Evolutionary conservation across 1,140 invertebrate species (phyloP), one percentile per base, ranked within the genome.

Genomic region (Halictus rubicundus): DNA sequence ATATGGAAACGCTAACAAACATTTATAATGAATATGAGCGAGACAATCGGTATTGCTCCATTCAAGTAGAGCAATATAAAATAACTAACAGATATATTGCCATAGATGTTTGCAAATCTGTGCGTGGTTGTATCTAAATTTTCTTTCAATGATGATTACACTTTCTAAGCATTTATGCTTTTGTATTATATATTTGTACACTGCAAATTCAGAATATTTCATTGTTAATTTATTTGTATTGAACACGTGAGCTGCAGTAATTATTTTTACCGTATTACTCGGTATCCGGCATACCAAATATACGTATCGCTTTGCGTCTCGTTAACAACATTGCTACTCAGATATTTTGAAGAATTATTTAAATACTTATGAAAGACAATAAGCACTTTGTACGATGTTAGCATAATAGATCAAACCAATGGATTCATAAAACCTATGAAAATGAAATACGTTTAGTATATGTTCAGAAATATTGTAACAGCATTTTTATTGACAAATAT

Each of bases 381-480:
- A 76, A 61, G 61, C 64, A 49, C 61, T 64, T 85, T 81, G 76
- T 70, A 54, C 63, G 80, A 60, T 52, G 46, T 59, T 84, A 84
- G 61, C 69, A 27, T 60, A 37, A 74, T 76, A 84, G 57, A 78
- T 57, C 12, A 70, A 68, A 65, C 74, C 60, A 49, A 42, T 27
- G 16, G 23, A 69, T 61, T 79, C 70, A 14, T 59, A 32, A 37
- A n/a, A 39, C 1, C 39, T 54, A 54, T 52, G 54, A 64, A 25
- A 46, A 59, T 66, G 21, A 57, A 19, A 42, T 54, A 59, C 46
- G 19, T 21, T 10, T 59, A 12, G 37, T 39, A 23, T n/a, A 25
- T 61, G 25, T 63, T 32, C 21, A 68, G 23, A 25, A 66, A 3
- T 23, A 37, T 46, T 46, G 42, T 52, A 52, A 52, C 49, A 46